Evolutionary conservation across 1,140 invertebrate species (phyloP).

Genomic region (Aricia agestis): DNA sequence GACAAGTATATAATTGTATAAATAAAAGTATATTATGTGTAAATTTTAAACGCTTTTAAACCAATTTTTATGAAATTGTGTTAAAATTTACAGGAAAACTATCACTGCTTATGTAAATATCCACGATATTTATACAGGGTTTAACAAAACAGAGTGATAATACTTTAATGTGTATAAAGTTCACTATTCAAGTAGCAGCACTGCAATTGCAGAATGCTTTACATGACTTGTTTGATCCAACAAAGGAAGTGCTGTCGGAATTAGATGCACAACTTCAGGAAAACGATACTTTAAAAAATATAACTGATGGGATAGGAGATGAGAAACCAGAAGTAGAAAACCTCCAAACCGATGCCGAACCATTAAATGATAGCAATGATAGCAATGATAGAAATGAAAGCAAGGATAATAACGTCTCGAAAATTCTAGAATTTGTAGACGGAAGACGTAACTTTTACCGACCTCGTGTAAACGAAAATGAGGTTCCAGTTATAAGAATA

Average conservation of each 20-base stretch:
- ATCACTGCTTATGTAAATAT: no score
- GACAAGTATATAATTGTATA: no score
- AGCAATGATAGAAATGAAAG: neutral
- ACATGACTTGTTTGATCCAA: neutral
- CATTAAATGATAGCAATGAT: neutral
- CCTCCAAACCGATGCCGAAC: neutral
- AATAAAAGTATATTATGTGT: no score
- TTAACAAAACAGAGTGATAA: no score
- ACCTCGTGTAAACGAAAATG: neutral
- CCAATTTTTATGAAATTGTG: no score
- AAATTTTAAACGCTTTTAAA: no score
- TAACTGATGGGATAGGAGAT: neutral
- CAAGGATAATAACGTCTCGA: no score
- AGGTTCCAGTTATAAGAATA: constrained; percentile 20
- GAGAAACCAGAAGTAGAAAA: neutral
- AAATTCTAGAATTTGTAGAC: neutral
- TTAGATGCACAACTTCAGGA: neutral
- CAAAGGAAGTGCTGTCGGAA: neutral
- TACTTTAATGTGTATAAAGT: no score
- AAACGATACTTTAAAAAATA: neutral
- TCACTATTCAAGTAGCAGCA: no score
- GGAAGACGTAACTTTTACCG: neutral
- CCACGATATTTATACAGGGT: no score
- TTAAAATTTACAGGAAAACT: no score
- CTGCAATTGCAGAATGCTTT: neutral